Percentiles rank a stretch among this genome's conserved stretches.
Conservation (phyloP, 2,888 invertebrate genomes). For the Aelia acuminata region DNA sequence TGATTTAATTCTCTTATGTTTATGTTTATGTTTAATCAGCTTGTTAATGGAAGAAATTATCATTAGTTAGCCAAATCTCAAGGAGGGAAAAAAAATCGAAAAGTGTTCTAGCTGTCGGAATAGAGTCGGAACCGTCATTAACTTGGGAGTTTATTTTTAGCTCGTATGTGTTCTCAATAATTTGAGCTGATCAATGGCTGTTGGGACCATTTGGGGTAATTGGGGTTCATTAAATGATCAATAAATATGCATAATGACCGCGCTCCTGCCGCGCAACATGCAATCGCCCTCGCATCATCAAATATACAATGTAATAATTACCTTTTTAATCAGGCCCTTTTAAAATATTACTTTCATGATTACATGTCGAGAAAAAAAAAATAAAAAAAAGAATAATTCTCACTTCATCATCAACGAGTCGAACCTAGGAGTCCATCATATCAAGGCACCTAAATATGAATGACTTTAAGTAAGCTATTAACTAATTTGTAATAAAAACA, state of each 20-base stretch:
- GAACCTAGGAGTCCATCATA: too few species aligned
- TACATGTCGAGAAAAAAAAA: background rate
- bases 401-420: too few species aligned
- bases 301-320: slow-evolving; percentile 17
- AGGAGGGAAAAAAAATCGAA: background rate
- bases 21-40: too few species aligned
- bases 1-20: too few species aligned
- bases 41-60: background rate
- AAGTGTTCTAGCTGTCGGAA: background rate
- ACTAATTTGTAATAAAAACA: too few species aligned
- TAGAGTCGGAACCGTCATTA: background rate
- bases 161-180: background rate
- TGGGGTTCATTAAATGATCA: slow-evolving; percentile 37
- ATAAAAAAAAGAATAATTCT: background rate
- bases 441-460: too few species aligned
- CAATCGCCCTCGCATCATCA: slow-evolving; percentile 30
- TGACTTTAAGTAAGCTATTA: too few species aligned
- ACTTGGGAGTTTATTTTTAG: background rate
- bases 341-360: slow-evolving; percentile 12
- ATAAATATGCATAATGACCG: slow-evolving; percentile 39
- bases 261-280: background rate
- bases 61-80: background rate
- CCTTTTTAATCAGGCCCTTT: slow-evolving; percentile 33
- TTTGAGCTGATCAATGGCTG: slow-evolving; percentile 12
- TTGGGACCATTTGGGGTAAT: slow-evolving; percentile 18